Percentiles rank a stretch among this genome's conserved stretches.
Conservation (phyloP, 2,888 invertebrate species). For the Sarcophaga rosellei region DNA sequence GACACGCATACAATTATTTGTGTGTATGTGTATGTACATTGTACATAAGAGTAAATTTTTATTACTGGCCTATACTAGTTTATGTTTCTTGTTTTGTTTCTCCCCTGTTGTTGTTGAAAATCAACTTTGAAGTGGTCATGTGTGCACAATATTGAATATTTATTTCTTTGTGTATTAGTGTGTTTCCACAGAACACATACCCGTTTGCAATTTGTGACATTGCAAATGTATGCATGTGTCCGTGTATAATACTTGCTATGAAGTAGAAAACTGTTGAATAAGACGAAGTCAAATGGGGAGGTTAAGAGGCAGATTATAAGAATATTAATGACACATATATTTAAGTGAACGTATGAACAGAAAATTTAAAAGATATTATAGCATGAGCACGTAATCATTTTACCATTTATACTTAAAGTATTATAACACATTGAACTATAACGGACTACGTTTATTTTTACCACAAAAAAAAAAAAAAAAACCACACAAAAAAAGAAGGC, state of each 20-base stretch:
- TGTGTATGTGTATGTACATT: not conserved
- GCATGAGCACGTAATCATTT: slow-evolving; percentile 65
- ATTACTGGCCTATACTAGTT: slow-evolving; percentile 8
- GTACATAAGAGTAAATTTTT: not conserved
- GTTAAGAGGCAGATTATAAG: not conserved
- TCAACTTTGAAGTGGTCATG: slow-evolving; percentile 71
- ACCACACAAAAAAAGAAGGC: not conserved
- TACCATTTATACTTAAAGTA: slow-evolving; percentile 49
- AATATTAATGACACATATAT: not conserved
- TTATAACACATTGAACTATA: slow-evolving; percentile 43
- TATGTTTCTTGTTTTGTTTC: slow-evolving; percentile 1
- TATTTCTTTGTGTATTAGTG: slow-evolving; percentile 41
- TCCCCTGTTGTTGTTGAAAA: slow-evolving; percentile 51
- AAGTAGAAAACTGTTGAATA: slow-evolving; percentile 19
- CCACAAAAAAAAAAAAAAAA: not conserved
- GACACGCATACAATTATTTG: not conserved
- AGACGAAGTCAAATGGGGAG: not conserved
- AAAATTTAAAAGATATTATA: slow-evolving; percentile 55
- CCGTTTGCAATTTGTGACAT: slow-evolving; percentile 32
- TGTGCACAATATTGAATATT: slow-evolving; percentile 52
- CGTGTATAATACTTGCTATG: slow-evolving; percentile 4
- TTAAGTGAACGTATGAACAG: not conserved
- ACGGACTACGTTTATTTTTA: not conserved
- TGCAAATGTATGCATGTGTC: slow-evolving; percentile 4
- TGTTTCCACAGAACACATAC: not conserved